phyloP scores from a whole-genome alignment of 2,113 vertebrate species.

The Anthoscopus minutus region DNA sequence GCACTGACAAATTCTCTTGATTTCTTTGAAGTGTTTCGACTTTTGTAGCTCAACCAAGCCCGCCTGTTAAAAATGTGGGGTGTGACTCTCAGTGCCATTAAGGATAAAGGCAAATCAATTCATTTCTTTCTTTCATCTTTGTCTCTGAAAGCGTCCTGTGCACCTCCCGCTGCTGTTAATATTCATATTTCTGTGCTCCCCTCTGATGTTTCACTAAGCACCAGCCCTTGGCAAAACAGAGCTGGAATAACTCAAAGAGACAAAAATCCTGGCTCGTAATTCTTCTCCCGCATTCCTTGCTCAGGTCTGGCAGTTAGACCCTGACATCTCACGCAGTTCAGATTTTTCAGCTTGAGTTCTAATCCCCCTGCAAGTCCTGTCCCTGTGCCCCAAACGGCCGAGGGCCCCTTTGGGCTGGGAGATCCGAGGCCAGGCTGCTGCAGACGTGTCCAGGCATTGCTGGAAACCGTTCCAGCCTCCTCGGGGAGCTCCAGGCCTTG shows the following conservation, averaged over 20 bases:
- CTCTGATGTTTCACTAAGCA: not conserved
- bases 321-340: not conserved
- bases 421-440: not conserved
- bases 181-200: not conserved
- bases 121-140: constrained; percentile 13
- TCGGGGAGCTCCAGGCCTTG: fast-evolving
- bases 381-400: fast-evolving
- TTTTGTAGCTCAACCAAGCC: not conserved
- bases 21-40: not conserved
- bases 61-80: not conserved
- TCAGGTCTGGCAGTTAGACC: not conserved
- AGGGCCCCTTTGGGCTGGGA: not conserved
- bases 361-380: not conserved
- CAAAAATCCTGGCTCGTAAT: not conserved
- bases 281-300: not conserved
- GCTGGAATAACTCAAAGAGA: not conserved
- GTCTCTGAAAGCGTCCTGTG: not conserved
- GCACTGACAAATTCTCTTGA: fast-evolving
- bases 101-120: not conserved
- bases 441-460: not conserved
- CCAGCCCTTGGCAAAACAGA: not conserved
- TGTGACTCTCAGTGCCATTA: not conserved
- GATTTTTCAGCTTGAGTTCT: not conserved
- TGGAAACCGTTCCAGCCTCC: not conserved
- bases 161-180: not conserved